These are phyloP conservation scores for Ophioderma brevispina DNA, from an alignment of 35 echinoderm and acorn worm genomes.

Conservation along the genomic window DNA sequence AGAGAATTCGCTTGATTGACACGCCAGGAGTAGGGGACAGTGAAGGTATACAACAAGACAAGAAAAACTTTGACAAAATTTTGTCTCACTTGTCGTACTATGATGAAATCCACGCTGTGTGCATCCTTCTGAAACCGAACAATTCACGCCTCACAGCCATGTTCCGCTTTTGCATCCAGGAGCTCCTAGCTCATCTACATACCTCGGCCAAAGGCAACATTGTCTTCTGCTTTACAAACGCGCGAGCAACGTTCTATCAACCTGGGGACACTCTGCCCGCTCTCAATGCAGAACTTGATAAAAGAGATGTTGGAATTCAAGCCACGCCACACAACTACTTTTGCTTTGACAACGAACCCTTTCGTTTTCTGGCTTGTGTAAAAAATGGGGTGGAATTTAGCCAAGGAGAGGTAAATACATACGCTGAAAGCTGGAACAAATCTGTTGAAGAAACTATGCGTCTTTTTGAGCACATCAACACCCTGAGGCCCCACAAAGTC, in stretches of 20 bases:
- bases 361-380: background rate
- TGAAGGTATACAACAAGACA: background rate
- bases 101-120: background rate
- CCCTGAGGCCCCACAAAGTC: background rate
- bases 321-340: slow-evolving; percentile 12
- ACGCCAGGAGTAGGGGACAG: slow-evolving; percentile 7
- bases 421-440: background rate
- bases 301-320: background rate
- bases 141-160: background rate
- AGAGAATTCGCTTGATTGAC: slow-evolving; percentile 8
- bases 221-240: slow-evolving; percentile 13
- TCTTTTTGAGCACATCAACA: background rate
- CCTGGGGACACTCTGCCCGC: slow-evolving; percentile 1
- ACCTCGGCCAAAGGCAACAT: slow-evolving; percentile 21
- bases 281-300: background rate
- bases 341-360: slow-evolving; percentile 23
- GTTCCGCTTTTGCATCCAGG: background rate
- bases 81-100: background rate
- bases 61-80: background rate
- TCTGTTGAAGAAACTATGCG: background rate
- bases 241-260: background rate
- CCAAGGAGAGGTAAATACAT: background rate
- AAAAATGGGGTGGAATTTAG: background rate
- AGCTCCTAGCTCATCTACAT: background rate
- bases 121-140: background rate